These are phyloP conservation scores for Ptychoptera contaminata DNA, from an alignment of 2,888 invertebrate genomes.

Conservation along the genomic window DNA sequence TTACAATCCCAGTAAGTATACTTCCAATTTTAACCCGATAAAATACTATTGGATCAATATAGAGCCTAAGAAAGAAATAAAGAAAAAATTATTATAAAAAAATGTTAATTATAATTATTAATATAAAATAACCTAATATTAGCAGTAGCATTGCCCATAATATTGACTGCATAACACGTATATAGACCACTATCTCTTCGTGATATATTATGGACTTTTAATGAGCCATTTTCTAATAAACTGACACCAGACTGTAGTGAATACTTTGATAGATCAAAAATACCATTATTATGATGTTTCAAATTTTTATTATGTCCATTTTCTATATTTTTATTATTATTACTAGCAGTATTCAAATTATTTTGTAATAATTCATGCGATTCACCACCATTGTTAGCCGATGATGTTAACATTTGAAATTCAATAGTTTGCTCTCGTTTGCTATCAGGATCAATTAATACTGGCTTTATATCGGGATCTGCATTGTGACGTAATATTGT, in stretches of 20 bases:
- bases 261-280: background rate
- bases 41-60: constrained; percentile 75
- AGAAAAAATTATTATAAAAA: background rate
- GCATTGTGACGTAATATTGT: constrained; percentile 65
- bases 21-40: constrained; percentile 71
- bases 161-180: constrained; percentile 72
- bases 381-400: constrained; percentile 18
- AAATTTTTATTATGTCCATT: background rate
- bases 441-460: constrained; percentile 22
- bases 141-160: constrained; percentile 60
- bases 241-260: constrained; percentile 32
- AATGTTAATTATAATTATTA: too few relatives aligned
- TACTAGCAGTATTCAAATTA: too few relatives aligned
- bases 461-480: constrained; percentile 36
- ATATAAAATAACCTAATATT: constrained; percentile 47
- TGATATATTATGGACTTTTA: constrained; percentile 53
- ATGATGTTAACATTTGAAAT: constrained; percentile 17
- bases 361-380: background rate
- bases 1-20: constrained; percentile 62
- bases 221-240: constrained; percentile 60
- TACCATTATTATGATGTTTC: constrained; percentile 1
- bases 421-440: constrained; percentile 22
- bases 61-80: constrained; percentile 33
- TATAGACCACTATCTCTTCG: constrained; percentile 74
- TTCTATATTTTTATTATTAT: too few relatives aligned